Conservation (phyloP, 2,797 vertebrate genomes). For the Cephalopachus bancanus region DNA sequence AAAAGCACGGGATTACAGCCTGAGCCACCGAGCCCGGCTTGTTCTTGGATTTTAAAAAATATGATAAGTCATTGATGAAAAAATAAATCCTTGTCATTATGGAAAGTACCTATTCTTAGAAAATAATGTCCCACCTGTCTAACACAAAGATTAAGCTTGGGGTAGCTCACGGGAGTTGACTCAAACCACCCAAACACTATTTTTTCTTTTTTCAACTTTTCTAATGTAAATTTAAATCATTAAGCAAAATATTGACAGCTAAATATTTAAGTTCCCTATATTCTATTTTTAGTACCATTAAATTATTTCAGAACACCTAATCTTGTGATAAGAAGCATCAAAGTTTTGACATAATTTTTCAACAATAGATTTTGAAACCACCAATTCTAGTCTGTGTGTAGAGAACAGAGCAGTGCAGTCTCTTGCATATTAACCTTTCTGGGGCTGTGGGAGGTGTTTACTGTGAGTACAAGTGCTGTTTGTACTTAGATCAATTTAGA, state of each 20-base stretch:
- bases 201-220: background rate
- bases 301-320: conserved; percentile 36
- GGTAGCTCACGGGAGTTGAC: background rate
- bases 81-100: background rate
- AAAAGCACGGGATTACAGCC: too few relatives aligned
- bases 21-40: too few relatives aligned
- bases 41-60: background rate
- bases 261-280: background rate
- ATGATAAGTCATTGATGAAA: background rate
- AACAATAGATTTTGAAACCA: background rate
- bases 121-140: background rate
- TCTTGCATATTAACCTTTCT: background rate
- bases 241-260: background rate
- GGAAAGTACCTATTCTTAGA: background rate
- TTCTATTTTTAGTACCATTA: background rate
- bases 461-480: background rate
- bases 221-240: background rate
- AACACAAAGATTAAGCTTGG: background rate
- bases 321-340: conserved; percentile 4
- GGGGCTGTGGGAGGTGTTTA: background rate
- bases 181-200: background rate
- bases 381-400: background rate
- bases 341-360: background rate
- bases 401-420: background rate
- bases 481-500: background rate